Percentiles rank a stretch among this genome's conserved stretches.
Evolutionary conservation across 2,888 invertebrate genomes (phyloP).

Genomic region (Allophyes oxyacanthae): DNA sequence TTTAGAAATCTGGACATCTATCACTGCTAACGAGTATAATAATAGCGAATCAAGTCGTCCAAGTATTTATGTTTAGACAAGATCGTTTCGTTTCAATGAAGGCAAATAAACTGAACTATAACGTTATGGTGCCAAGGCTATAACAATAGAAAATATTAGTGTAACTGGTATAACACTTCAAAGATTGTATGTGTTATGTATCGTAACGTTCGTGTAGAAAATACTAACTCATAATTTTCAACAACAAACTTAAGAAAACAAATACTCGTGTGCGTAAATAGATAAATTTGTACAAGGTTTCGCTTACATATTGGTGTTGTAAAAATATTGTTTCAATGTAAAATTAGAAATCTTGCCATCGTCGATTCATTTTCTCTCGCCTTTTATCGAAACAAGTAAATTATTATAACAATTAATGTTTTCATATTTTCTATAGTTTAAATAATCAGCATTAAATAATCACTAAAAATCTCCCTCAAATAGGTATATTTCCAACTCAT

Average conservation of each 20-base stretch:
- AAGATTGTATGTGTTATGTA: slow-evolving; percentile 59
- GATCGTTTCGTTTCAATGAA: slow-evolving; percentile 67
- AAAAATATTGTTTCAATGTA: slow-evolving; percentile 11
- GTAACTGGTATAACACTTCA: slow-evolving; percentile 75
- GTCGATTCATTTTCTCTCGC: neutral
- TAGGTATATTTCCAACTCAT: slow-evolving; percentile 25
- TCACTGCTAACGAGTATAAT: slow-evolving; percentile 72
- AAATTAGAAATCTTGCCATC: slow-evolving; percentile 9
- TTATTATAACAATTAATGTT: neutral
- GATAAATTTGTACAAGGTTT: slow-evolving; percentile 40
- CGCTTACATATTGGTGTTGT: slow-evolving; percentile 12
- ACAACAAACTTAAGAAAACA: slow-evolving; percentile 53
- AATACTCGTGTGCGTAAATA: slow-evolving; percentile 49
- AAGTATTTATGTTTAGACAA: slow-evolving; percentile 69
- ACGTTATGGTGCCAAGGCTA: slow-evolving; percentile 77
- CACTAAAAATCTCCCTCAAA: neutral
- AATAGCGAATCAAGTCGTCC: slow-evolving; percentile 70
- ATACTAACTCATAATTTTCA: slow-evolving; percentile 28
- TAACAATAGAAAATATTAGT: slow-evolving; percentile 78
- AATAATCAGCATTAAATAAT: slow-evolving; percentile 1
- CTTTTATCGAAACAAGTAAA: neutral
- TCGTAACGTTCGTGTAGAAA: slow-evolving; percentile 37
- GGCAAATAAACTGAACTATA: slow-evolving; percentile 70
- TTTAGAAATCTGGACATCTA: slow-evolving; percentile 44
- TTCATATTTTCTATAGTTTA: slow-evolving; percentile 2